Evolutionary conservation across 2,797 vertebrate species (phyloP).

Genomic region (Taeniopygia guttata): DNA sequence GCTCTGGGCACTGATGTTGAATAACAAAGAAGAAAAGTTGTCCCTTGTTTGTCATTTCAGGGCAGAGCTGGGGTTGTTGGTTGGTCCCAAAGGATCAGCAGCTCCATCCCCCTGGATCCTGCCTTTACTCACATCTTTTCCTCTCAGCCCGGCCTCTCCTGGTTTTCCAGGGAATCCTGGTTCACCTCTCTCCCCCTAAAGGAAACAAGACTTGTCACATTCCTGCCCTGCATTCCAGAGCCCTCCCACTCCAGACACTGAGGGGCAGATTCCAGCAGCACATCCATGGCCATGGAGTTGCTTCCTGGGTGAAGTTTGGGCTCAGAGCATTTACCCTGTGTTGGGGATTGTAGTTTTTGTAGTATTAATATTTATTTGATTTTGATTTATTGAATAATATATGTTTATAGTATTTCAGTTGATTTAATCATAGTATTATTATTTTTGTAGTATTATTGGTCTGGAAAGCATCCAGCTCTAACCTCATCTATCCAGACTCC

Average conservation of each 20-base stretch:
- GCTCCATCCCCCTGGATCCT: not conserved
- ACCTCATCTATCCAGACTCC: not conserved
- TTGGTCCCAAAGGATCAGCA: not conserved
- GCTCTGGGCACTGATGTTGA: not conserved
- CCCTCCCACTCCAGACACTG: not conserved
- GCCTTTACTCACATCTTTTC: conserved; percentile 94
- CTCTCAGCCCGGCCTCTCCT: conserved; percentile 87
- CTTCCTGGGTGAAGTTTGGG: not conserved
- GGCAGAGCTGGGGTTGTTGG: not conserved
- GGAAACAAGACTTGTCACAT: not conserved
- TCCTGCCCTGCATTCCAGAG: not conserved
- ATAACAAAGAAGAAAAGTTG: not conserved
- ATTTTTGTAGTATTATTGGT: not conserved
- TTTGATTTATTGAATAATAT: not conserved
- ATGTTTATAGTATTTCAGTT: rapidly evolving
- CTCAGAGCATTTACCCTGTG: not conserved
- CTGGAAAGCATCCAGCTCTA: not conserved
- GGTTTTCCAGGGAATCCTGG: conserved; percentile 76
- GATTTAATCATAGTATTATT: not conserved
- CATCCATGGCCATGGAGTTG: not conserved
- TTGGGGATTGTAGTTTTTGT: not conserved
- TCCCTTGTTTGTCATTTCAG: not conserved
- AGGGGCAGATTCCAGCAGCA: not conserved
- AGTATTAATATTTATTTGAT: not conserved
- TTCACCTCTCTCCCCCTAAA: conserved; percentile 82